A percentile compares a stretch with the other conserved stretches of the same genome.
Conservation (phyloP, 2,113 vertebrate species). For the Perca fluviatilis region DNA sequence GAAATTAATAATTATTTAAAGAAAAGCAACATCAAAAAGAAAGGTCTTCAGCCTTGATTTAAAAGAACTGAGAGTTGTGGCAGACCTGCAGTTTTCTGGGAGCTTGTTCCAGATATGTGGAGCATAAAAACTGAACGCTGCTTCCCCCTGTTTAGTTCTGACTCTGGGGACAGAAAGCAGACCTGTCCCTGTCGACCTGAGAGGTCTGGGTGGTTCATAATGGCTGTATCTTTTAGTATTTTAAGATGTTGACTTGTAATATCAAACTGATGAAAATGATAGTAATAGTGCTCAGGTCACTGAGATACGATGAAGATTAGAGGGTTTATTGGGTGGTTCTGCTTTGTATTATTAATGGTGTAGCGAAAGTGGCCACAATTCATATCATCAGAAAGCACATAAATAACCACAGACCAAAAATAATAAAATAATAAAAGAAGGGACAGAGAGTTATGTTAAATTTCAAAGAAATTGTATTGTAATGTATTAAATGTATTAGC, state of each 20-base stretch:
- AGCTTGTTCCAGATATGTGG: too few relatives aligned
- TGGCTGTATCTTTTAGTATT: not conserved
- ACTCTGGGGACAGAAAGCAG: too few relatives aligned
- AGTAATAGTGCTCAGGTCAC: not conserved
- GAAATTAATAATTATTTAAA: too few relatives aligned
- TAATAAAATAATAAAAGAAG: not conserved
- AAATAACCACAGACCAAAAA: not conserved
- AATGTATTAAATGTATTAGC: not conserved
- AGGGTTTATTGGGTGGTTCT: not conserved
- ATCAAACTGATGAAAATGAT: not conserved
- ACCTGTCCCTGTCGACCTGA: too few relatives aligned
- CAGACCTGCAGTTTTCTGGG: too few relatives aligned
- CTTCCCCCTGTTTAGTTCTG: too few relatives aligned
- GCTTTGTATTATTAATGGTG: not conserved
- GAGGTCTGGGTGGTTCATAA: too few relatives aligned
- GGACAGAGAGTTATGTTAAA: not conserved
- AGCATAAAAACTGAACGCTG: too few relatives aligned
- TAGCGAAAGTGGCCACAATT: not conserved
- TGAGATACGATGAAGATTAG: not conserved
- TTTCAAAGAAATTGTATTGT: not conserved
- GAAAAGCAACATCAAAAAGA: too few relatives aligned
- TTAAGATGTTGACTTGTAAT: not conserved
- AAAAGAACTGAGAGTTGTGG: too few relatives aligned
- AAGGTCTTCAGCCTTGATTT: too few relatives aligned
- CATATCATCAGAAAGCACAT: not conserved